phyloP scores from a whole-genome alignment of 2,888 invertebrate genomes.

The Polia nebulosa region DNA sequence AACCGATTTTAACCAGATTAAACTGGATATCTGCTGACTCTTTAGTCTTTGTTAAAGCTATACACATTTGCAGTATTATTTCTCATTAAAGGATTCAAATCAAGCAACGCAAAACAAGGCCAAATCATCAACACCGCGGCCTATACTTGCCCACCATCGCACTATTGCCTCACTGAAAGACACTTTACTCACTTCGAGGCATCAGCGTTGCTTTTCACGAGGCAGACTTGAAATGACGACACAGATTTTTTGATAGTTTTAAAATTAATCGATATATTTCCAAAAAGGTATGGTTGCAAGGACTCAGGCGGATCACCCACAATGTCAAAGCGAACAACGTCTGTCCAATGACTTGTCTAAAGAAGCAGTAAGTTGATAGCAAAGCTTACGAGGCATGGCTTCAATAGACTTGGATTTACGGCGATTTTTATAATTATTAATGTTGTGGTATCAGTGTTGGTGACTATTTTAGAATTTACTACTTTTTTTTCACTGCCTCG shows the following conservation, averaged over 20 bases:
- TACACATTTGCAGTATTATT: constrained; percentile 24
- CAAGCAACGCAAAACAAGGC: constrained; percentile 23
- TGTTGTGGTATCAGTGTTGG: constrained; percentile 54
- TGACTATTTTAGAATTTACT: constrained; percentile 42
- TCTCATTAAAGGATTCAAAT: constrained; percentile 6
- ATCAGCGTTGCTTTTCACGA: constrained; percentile 51
- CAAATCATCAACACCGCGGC: constrained; percentile 50
- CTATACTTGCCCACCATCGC: constrained; percentile 35
- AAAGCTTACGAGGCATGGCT: constrained; percentile 71
- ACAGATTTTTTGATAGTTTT: not conserved
- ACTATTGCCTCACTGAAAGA: constrained; percentile 44
- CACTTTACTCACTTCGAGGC: constrained; percentile 43
- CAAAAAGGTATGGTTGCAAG: constrained; percentile 98
- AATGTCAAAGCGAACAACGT: constrained; percentile 99
- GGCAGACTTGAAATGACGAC: constrained; percentile 15
- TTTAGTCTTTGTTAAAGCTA: not conserved
- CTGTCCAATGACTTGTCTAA: constrained; percentile 99
- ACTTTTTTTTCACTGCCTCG: constrained; percentile 36
- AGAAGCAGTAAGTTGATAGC: constrained; percentile 98
- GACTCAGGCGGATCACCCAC: constrained; percentile 98
- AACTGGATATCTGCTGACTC: constrained; percentile 16
- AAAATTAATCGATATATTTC: constrained; percentile 54
- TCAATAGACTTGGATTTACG: constrained; percentile 59
- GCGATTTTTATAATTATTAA: constrained; percentile 42
- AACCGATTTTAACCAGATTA: not conserved